Conservation (phyloP, 2,888 invertebrate genomes). For the Xestoiulus laeticollis region DNA sequence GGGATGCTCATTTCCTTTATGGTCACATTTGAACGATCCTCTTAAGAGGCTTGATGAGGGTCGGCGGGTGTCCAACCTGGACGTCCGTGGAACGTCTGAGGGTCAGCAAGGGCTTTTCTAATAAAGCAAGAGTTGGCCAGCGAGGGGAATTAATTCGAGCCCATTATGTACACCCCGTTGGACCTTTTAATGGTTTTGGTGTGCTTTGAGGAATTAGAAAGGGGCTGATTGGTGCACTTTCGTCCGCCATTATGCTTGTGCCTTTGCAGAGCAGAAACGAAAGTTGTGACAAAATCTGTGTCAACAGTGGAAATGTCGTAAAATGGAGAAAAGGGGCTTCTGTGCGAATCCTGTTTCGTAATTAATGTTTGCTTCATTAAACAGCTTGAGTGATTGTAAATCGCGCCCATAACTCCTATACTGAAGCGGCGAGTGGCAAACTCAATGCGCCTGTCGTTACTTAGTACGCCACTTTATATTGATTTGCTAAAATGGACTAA, state of each 20-base stretch:
- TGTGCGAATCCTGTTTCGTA: conserved; percentile 18
- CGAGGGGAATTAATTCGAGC: conserved; percentile 4
- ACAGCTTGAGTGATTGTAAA: conserved; percentile 37
- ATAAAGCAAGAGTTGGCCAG: not conserved
- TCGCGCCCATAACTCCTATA: not conserved
- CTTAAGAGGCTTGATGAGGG: too few species aligned
- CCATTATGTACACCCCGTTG: conserved; percentile 29
- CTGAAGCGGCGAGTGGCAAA: not conserved
- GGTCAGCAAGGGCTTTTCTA: conserved; percentile 24
- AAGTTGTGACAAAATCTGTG: conserved; percentile 33
- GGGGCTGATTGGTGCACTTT: conserved; percentile 34
- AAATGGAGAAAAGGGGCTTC: conserved; percentile 17
- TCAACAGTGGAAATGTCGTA: not conserved
- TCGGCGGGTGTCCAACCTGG: not conserved
- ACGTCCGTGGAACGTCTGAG: not conserved
- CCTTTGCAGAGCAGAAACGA: not conserved
- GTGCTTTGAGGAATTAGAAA: conserved; percentile 6
- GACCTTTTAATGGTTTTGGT: conserved; percentile 4
- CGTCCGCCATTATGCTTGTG: not conserved
- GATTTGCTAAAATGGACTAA: not conserved
- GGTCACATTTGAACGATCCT: conserved; percentile 21
- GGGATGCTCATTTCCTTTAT: conserved; percentile 13
- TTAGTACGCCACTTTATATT: conserved; percentile 7
- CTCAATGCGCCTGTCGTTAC: not conserved
- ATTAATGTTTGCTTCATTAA: conserved; percentile 37